Conservation (phyloP, 2,888 invertebrate species). For the Hypercompe scribonia region DNA sequence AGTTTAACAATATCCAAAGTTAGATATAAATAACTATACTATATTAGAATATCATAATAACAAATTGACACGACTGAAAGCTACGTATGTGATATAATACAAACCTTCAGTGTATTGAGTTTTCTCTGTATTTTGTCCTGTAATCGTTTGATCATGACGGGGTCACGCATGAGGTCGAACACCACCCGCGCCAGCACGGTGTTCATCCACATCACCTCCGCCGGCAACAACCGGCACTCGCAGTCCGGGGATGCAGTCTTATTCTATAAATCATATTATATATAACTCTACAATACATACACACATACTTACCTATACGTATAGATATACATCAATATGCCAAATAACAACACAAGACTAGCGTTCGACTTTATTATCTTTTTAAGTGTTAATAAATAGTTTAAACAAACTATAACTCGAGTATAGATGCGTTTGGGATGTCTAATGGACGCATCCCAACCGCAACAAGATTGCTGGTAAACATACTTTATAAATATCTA, state of each 20-base stretch:
- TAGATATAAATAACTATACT: too few species aligned
- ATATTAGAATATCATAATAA: too few species aligned
- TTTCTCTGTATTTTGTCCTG: conserved; percentile 94
- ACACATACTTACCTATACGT: neutral
- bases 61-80: too few species aligned
- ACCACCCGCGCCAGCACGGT: conserved; percentile 91
- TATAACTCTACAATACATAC: conserved; percentile 12
- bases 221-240: conserved; percentile 71
- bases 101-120: conserved; percentile 92
- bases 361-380: neutral
- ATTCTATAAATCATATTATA: conserved; percentile 40
- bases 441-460: too few species aligned
- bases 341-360: neutral
- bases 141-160: conserved; percentile 89
- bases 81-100: neutral
- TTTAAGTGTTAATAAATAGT: too few species aligned
- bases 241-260: conserved; percentile 62
- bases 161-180: conserved; percentile 93
- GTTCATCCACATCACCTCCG: conserved; percentile 91
- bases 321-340: too few species aligned
- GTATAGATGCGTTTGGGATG: too few species aligned
- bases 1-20: too few species aligned
- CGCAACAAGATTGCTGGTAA: too few species aligned
- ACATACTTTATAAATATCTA: too few species aligned
- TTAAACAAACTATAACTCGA: too few species aligned